Conservation (phyloP, 2,888 invertebrate species). For the Tenthredo distinguenda region DNA sequence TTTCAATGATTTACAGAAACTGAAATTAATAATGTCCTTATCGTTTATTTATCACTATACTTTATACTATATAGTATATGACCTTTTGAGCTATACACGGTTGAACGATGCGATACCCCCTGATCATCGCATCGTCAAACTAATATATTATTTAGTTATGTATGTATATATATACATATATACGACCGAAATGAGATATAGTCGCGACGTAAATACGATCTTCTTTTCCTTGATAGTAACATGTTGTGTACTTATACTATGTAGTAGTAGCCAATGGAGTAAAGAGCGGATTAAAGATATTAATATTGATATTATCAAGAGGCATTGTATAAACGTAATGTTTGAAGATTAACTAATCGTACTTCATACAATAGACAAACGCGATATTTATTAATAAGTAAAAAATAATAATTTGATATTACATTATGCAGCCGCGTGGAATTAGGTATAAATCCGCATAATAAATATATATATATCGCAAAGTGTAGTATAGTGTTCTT, state of each 20-base stretch:
- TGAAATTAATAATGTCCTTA: constrained; percentile 51
- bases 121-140: neutral
- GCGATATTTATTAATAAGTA: no score
- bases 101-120: constrained; percentile 2
- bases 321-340: no score
- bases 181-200: neutral
- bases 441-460: neutral
- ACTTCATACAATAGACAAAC: no score
- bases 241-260: no score
- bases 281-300: neutral
- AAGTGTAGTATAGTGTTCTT: neutral
- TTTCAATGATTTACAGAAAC: constrained; percentile 35
- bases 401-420: no score
- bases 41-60: constrained; percentile 6
- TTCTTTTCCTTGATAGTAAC: neutral
- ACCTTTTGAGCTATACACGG: neutral
- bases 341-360: no score
- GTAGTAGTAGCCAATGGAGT: no score
- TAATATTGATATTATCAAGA: no score
- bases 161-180: neutral
- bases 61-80: neutral
- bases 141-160: no score
- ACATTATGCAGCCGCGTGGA: neutral
- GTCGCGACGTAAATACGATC: neutral
- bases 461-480: neutral